Percentiles rank a stretch among this genome's conserved stretches.
These are phyloP conservation scores for Papilio polytes DNA, from an alignment of 1,140 invertebrate species.

Conservation along the genomic window DNA sequence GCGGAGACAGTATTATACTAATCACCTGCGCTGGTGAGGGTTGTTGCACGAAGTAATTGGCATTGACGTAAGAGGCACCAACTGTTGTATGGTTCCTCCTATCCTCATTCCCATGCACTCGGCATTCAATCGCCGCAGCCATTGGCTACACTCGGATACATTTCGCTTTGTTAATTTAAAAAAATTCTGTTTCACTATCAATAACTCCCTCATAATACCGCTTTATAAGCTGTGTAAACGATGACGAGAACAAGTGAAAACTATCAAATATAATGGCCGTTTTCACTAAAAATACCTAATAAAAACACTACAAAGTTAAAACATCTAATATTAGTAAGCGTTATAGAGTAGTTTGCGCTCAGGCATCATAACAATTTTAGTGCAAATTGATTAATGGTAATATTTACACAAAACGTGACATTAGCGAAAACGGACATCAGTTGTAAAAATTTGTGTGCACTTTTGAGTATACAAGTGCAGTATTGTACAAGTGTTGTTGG, in stretches of 20 bases:
- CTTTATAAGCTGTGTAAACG: background rate
- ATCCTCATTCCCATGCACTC: background rate
- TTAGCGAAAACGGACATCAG: constrained; percentile 1
- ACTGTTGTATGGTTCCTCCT: background rate
- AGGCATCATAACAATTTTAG: background rate
- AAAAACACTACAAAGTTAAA: background rate
- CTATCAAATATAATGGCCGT: background rate
- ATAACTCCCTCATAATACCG: background rate
- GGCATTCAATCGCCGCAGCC: background rate
- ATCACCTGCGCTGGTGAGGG: background rate
- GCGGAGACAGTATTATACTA: background rate
- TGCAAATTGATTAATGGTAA: background rate
- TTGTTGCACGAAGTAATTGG: background rate
- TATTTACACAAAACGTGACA: background rate
- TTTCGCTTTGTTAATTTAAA: background rate
- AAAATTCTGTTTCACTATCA: background rate
- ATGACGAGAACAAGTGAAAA: background rate
- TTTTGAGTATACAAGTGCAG: background rate
- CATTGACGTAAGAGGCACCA: background rate
- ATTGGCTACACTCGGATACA: constrained; percentile 12
- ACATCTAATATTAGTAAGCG: background rate
- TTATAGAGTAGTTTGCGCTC: background rate
- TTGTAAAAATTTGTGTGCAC: background rate
- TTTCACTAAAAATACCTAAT: background rate
- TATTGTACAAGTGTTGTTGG: background rate